These are phyloP conservation scores for Nothoprocta pentlandii DNA, from an alignment of 2,113 vertebrate species.

Conservation along the genomic window DNA sequence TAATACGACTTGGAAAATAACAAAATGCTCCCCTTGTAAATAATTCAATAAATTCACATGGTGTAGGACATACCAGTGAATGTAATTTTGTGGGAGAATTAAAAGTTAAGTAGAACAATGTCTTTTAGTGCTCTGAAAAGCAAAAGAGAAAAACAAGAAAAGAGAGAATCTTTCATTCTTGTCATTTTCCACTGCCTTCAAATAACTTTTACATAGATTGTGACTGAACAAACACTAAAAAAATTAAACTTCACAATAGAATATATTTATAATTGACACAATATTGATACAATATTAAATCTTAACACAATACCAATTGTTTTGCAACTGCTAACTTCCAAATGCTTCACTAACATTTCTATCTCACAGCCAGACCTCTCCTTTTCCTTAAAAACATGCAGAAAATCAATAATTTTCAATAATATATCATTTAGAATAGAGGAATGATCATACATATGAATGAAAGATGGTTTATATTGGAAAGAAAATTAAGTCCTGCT, in stretches of 20 bases:
- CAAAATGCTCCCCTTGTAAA: background rate
- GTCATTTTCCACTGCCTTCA: background rate
- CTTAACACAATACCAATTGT: background rate
- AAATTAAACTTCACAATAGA: background rate
- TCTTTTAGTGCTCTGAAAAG: background rate
- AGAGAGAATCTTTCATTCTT: background rate
- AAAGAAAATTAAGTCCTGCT: constrained; percentile 42
- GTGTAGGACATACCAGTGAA: background rate
- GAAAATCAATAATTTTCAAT: constrained; percentile 28
- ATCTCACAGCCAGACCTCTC: background rate
- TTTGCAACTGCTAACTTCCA: background rate
- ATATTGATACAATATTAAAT: constrained; percentile 12
- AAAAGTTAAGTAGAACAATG: background rate
- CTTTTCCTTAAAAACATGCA: background rate
- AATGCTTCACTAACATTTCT: background rate
- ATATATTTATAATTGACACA: background rate
- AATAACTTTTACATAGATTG: background rate
- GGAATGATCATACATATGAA: constrained; percentile 12
- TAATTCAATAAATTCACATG: background rate
- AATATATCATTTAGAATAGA: background rate
- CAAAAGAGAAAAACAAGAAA: background rate
- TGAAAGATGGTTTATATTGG: background rate
- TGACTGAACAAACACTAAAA: background rate
- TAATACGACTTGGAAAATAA: background rate
- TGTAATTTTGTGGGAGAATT: background rate